These are phyloP conservation scores for Benitochromis conjunctus DNA, from an alignment of 2,113 vertebrate species.

Conservation along the genomic window DNA sequence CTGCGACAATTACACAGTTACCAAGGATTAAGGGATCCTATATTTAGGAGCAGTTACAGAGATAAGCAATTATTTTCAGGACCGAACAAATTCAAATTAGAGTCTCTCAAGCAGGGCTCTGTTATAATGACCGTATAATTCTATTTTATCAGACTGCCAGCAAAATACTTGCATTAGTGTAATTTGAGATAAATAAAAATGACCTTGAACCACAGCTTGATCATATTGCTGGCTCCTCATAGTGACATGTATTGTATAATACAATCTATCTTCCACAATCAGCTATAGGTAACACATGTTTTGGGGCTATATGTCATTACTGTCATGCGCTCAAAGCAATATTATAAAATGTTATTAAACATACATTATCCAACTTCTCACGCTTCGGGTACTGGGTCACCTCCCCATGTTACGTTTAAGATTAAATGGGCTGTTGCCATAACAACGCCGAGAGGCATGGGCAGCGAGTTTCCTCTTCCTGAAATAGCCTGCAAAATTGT, in stretches of 20 bases:
- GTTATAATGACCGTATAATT: neutral
- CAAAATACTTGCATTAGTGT: neutral
- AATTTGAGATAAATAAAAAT: slow-evolving; percentile 4
- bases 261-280: neutral
- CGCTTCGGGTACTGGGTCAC: slow-evolving; percentile 3
- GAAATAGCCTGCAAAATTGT: slow-evolving; percentile 75
- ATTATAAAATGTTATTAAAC: neutral
- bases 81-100: slow-evolving; percentile 48
- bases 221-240: neutral
- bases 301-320: neutral
- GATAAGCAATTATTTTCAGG: slow-evolving; percentile 52
- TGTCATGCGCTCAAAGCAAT: neutral
- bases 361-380: neutral
- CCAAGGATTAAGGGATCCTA: slow-evolving; percentile 57
- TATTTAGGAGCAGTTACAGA: slow-evolving; percentile 39
- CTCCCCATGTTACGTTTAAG: slow-evolving; percentile 39
- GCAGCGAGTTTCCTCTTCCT: slow-evolving; percentile 62
- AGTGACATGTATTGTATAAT: neutral
- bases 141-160: neutral
- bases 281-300: neutral
- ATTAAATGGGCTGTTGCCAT: slow-evolving; percentile 65
- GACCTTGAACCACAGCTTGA: neutral
- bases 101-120: neutral
- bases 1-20: slow-evolving; percentile 57
- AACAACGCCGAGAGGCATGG: slow-evolving; percentile 36